Evolutionary conservation across 1,140 invertebrate species (phyloP), one percentile per base, ranked within the genome.

Genomic region (Armadillidium nasatum): DNA sequence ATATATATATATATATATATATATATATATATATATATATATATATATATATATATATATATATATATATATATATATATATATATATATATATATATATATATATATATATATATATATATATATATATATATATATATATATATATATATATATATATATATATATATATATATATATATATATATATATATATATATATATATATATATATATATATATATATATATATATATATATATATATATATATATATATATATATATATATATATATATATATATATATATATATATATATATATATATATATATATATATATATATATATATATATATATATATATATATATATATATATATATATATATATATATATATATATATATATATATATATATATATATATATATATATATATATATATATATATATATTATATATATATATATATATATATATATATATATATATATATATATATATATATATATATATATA

Each of bases 51-150:
- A 71, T 21, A 33, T 22, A 71, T 22, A 21, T 33, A 71, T 22
- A 33, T 71, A 33, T 33, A 33, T 71, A 21, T 22, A 22, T 71
- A 10, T 71, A 7, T 71, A n/a, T 22, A 71, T 71, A 71, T 22
- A 71, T 22, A 21, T 71, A 33, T 22, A 71, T 21, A 33, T 71
- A 71, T 71, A 71, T 67, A 67, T 67, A 67, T 67, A 71, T 71
- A 71, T 71, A 71, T 71, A 71, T 71, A 71, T n/a, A 15, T 33
- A 33, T 33, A n/a, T 71, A 71, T 21, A 71, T 71, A 71, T 71
- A 71, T 71, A 33, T 33, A 15, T 67, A 11, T 15, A 67, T 71
- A 71, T 71, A 71, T 71, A 23, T 71, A n/a, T 21, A 23, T 22
- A 44, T 44, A 44, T 15, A 44, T 71, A 23, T 44, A 33, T 43